Percentiles rank a stretch among this genome's conserved stretches.
These are phyloP conservation scores for Cylindroiulus punctatus DNA, from an alignment of 2,888 invertebrate species.

Conservation along the genomic window DNA sequence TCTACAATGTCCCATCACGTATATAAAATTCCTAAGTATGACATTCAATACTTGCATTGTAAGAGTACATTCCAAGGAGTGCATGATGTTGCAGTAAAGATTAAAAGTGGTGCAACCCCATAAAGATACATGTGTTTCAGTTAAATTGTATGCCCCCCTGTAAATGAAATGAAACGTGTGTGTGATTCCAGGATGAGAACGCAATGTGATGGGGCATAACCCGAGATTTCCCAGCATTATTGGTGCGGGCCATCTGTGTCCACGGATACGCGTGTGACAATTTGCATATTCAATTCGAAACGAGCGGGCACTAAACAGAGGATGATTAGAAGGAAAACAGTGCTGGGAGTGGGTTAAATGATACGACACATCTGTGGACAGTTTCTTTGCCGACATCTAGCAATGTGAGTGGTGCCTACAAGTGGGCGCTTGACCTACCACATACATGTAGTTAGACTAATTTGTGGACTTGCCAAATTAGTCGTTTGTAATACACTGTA, in stretches of 20 bases:
- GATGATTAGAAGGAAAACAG: not conserved
- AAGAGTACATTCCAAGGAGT: too few relatives aligned
- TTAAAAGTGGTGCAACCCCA: too few relatives aligned
- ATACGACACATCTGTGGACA: too few relatives aligned
- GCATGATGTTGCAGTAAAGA: too few relatives aligned
- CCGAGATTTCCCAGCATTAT: not conserved
- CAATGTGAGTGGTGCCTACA: not conserved
- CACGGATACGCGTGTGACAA: not conserved
- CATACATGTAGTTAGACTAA: not conserved
- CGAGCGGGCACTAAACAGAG: not conserved
- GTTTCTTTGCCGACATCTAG: not conserved
- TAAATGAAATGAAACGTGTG: too few relatives aligned
- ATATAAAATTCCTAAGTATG: too few relatives aligned
- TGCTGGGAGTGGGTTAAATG: not conserved
- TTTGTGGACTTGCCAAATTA: conserved; percentile 31
- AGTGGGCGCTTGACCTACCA: not conserved
- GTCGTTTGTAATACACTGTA: not conserved
- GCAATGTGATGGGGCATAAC: not conserved
- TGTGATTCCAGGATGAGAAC: too few relatives aligned
- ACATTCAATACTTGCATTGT: too few relatives aligned
- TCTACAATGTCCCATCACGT: too few relatives aligned
- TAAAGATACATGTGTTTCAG: too few relatives aligned
- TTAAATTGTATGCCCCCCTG: too few relatives aligned
- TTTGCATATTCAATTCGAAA: not conserved
- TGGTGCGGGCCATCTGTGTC: not conserved